Evolutionary conservation across 1,140 invertebrate species (phyloP), one percentile per base, ranked within the genome.

Genomic region (Lasaia peninsularis): DNA sequence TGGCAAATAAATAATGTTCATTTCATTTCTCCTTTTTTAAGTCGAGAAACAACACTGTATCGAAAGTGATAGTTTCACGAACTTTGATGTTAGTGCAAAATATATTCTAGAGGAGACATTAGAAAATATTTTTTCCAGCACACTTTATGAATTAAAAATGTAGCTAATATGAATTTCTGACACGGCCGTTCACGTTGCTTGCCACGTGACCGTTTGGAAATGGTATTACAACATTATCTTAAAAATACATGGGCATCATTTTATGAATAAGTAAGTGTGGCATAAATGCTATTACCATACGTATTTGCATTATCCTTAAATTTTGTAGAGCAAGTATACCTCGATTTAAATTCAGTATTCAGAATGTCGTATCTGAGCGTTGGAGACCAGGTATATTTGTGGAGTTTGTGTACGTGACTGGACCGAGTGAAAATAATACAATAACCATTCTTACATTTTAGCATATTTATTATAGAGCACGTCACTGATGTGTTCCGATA

Each of bases 261-360:
- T 78, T 74, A 85, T 83, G 83, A 85, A 86, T 86, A 76, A 73
- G 72, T 80, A 77, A 78, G 62, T 70, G 62, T 57, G 56, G 58
- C 65, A 74, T 78, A 75, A 73, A 61, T 63, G 24, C 14, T 12
- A 78, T 82, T 82, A 70, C 52, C 81, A 80, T 85, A 81, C 69
- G 69, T 61, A 69, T 73, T 73, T 76, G 67, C 62, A 65, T 75
- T 65, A 67, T 61, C 58, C 55, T 68, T 65, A 66, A 62, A 40
- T 40, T 40, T 40, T 16, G 40, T 44, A 44, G 16, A 20, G 40
- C 40, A 44, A 44, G 40, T 44, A 44, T 44, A 44, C 16, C 40
- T 44, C 9, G 14, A 18, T 44, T 44, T 44, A 44, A 44, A 44
- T 44, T 44, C 40, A 20, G 14, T 44, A 44, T 44, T 44, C 37